Conservation (phyloP, 1,140 invertebrate species). For the Cylas formicarius region DNA sequence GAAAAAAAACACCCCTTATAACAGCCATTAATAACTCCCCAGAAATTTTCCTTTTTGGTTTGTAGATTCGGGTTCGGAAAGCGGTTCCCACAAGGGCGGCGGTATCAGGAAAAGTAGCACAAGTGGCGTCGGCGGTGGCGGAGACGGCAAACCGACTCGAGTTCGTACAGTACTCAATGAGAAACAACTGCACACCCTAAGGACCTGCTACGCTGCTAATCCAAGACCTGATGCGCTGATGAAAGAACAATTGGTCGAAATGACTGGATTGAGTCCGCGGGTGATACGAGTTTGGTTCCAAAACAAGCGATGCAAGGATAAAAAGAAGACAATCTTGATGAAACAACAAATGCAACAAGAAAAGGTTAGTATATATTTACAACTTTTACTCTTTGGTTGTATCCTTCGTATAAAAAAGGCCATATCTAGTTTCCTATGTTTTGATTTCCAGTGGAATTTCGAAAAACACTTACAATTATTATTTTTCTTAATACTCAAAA, state of each 20-base stretch:
- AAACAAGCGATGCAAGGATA: conserved; percentile 99
- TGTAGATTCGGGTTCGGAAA: conserved; percentile 77
- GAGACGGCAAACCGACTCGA: conserved; percentile 91
- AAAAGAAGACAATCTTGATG: conserved; percentile 94
- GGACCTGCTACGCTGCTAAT: conserved; percentile 94
- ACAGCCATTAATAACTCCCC: too few species aligned
- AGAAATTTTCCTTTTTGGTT: conserved; percentile 30
- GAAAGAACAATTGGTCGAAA: conserved; percentile 99
- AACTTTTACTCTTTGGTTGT: conserved; percentile 9
- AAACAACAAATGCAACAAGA: conserved; percentile 98
- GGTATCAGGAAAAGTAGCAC: conserved; percentile 45
- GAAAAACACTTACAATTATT: too few species aligned
- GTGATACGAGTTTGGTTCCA: conserved; percentile 99
- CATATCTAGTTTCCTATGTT: too few species aligned
- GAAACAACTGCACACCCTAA: conserved; percentile 93
- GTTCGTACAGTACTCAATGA: conserved; percentile 97
- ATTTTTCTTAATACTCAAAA: too few species aligned
- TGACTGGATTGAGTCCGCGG: conserved; percentile 91
- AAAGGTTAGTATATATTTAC: conserved; percentile 65
- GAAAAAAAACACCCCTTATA: too few species aligned
- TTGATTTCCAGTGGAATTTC: too few species aligned
- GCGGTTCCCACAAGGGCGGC: conserved; percentile 72
- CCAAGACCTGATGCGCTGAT: conserved; percentile 96
- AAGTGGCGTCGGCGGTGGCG: conserved; percentile 51
- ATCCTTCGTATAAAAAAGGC: background rate